phyloP scores from a whole-genome alignment of 2,888 invertebrate species.

The Blastobasis lacticolella region DNA sequence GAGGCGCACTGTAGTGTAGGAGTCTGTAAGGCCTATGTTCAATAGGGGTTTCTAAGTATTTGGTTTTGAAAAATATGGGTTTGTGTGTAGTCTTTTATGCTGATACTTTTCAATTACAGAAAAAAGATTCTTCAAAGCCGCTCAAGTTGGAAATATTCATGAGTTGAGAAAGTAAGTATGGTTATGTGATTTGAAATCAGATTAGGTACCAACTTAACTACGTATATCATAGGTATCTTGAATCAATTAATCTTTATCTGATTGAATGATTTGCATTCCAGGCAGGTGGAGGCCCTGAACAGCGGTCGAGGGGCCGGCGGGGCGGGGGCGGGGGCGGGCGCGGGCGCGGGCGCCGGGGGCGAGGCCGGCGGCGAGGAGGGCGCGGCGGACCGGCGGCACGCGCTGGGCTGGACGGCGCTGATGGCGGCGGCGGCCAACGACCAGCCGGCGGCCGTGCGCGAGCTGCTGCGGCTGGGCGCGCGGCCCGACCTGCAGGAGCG shows the following conservation, averaged over 20 bases:
- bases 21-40: no score
- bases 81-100: no score
- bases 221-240: no score
- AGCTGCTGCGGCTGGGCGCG: conserved; percentile 83
- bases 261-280: conserved; percentile 11
- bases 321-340: conserved; percentile 19
- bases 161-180: conserved; percentile 47
- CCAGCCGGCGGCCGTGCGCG: conserved; percentile 72
- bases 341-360: conserved; percentile 11
- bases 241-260: no score
- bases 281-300: conserved; percentile 34
- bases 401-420: conserved; percentile 90
- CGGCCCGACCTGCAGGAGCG: conserved; percentile 84
- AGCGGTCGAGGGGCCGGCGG: no score
- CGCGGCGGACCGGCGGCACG: conserved; percentile 81
- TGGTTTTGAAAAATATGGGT: no score
- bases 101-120: conserved; percentile 29
- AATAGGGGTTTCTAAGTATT: no score
- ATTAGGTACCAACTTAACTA: no score
- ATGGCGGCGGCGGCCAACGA: conserved; percentile 90
- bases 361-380: conserved; percentile 38
- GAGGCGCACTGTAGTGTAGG: no score
- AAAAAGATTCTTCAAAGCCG: conserved; percentile 59
- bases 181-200: neutral
- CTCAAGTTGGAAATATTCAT: conserved; percentile 52